These are phyloP conservation scores for Parelbella ahira DNA, from an alignment of 2,888 invertebrate genomes.

Conservation along the genomic window DNA sequence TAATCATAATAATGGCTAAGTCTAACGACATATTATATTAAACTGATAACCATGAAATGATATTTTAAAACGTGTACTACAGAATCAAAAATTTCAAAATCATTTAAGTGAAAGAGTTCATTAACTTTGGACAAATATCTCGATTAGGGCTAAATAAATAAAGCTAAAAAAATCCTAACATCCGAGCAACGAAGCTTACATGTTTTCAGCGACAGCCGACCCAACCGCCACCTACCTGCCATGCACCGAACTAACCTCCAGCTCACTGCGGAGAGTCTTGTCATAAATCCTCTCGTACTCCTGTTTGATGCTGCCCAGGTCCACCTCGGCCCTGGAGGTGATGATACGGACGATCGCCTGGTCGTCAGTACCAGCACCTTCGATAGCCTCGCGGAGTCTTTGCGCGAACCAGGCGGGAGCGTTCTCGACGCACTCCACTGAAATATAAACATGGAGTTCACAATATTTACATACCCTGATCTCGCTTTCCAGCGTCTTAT, in stretches of 20 bases:
- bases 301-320: conserved; percentile 84
- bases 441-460: no score
- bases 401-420: conserved; percentile 86
- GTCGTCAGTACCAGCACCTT: conserved; percentile 87
- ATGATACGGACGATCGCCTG: conserved; percentile 84
- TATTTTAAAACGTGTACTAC: no score
- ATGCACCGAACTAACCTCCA: conserved; percentile 74
- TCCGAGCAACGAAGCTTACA: no score
- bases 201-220: no score
- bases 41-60: no score
- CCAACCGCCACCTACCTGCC: neutral
- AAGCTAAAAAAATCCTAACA: no score
- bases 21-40: no score
- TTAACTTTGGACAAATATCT: no score
- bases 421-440: conserved; percentile 87
- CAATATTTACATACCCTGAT: conserved; percentile 81
- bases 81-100: no score
- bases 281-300: conserved; percentile 86
- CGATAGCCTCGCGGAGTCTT: conserved; percentile 82
- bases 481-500: conserved; percentile 84
- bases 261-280: conserved; percentile 83
- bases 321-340: conserved; percentile 84
- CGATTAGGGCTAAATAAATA: no score
- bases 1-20: no score
- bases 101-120: no score